Conservation (phyloP, 2,888 invertebrate genomes). For the Petrophora chlorosata region DNA sequence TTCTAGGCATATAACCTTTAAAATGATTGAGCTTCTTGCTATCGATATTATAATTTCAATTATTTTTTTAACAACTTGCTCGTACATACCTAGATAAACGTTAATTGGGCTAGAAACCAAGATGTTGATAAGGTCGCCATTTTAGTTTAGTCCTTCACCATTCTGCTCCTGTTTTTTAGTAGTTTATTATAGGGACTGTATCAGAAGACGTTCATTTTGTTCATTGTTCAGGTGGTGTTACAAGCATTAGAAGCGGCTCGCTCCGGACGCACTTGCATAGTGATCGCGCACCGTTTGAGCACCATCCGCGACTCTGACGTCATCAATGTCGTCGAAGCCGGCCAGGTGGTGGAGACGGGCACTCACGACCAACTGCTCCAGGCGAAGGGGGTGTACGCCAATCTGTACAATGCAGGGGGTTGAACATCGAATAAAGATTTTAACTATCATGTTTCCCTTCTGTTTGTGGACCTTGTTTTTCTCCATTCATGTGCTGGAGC, state of each 20-base stretch:
- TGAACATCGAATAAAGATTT: conserved; percentile 5
- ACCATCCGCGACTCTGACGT: conserved; percentile 92
- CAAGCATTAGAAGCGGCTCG: conserved; percentile 92
- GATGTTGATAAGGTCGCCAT: no score
- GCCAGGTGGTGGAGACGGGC: conserved; percentile 87
- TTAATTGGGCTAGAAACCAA: no score
- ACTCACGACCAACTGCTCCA: conserved; percentile 86
- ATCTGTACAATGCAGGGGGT: conserved; percentile 52
- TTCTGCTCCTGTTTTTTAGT: no score
- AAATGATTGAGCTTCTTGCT: no score
- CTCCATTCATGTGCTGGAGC: no score
- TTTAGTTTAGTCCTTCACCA: no score
- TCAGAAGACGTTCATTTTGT: no score
- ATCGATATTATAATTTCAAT: no score
- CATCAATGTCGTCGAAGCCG: conserved; percentile 91
- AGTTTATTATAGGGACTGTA: no score
- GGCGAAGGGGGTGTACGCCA: conserved; percentile 83
- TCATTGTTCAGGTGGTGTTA: conserved; percentile 88
- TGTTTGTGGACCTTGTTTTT: not conserved
- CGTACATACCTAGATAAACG: no score
- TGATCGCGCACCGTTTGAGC: conserved; percentile 94
- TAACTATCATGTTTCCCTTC: not conserved
- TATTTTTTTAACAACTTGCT: no score
- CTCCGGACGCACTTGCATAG: conserved; percentile 91
- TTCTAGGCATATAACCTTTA: no score